Conservation (phyloP, 2,113 vertebrate genomes). For the Gopherus evgoodei region DNA sequence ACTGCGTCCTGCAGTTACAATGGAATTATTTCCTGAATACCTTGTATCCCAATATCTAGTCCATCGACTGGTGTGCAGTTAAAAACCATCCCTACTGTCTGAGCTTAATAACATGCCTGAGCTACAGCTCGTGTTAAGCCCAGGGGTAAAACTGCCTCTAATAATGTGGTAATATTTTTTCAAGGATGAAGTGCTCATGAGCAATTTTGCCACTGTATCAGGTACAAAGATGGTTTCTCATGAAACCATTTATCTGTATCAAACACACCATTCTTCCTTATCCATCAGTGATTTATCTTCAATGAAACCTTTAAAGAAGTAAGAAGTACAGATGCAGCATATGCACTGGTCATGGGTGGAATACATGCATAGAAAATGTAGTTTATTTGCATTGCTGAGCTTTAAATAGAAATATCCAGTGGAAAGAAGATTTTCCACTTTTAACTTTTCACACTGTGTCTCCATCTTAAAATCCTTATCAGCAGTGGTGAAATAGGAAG, state of each 20-base stretch:
- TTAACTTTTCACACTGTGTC: background rate
- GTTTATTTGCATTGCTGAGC: background rate
- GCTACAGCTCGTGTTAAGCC: background rate
- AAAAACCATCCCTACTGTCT: background rate
- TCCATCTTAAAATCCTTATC: background rate
- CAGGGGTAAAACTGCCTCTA: background rate
- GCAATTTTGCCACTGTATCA: slow-evolving; percentile 40
- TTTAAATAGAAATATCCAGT: background rate
- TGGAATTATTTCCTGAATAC: fast-evolving
- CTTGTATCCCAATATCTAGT: background rate
- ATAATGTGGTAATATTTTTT: slow-evolving; percentile 25
- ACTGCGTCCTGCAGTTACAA: background rate
- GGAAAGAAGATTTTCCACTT: background rate
- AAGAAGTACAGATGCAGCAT: background rate
- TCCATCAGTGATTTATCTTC: background rate
- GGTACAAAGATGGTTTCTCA: background rate
- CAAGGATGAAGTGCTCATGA: slow-evolving; percentile 31
- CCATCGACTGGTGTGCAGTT: background rate
- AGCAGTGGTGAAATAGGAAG: background rate
- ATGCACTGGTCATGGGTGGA: background rate
- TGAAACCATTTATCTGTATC: background rate
- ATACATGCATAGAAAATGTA: background rate
- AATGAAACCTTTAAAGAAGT: background rate
- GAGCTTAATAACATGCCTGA: background rate
- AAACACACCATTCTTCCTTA: background rate